A percentile compares a stretch with the other conserved stretches of the same genome.
Conservation (phyloP, 2,888 invertebrate genomes). For the Standfussiana lucernea region DNA sequence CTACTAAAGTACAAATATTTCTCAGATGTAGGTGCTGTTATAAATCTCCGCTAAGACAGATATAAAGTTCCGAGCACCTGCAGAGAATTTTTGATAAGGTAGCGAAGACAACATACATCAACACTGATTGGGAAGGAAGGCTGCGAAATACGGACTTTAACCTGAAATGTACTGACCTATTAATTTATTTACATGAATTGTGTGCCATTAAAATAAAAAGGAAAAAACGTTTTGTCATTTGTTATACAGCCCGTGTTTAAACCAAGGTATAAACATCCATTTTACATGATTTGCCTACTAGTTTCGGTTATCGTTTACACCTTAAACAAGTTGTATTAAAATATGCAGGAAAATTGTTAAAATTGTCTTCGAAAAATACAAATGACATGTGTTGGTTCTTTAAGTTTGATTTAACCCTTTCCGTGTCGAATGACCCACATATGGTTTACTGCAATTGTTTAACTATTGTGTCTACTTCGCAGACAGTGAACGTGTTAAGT, state of each 20-base stretch:
- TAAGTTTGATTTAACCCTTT: too few species aligned
- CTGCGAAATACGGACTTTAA: not conserved
- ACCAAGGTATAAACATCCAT: not conserved
- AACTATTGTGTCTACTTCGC: too few species aligned
- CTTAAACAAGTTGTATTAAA: not conserved
- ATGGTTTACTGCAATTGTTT: too few species aligned
- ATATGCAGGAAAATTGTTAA: not conserved
- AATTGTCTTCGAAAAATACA: too few species aligned
- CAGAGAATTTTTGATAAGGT: conserved; percentile 39
- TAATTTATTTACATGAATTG: not conserved
- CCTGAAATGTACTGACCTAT: not conserved
- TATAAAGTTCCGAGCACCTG: conserved; percentile 25
- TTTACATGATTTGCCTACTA: not conserved
- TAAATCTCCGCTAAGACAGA: conserved; percentile 40
- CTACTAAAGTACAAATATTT: conserved; percentile 24
- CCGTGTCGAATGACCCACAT: too few species aligned
- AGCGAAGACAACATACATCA: conserved; percentile 19
- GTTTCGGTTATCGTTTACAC: not conserved
- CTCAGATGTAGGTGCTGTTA: conserved; percentile 9
- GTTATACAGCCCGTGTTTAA: not conserved
- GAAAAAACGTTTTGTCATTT: not conserved
- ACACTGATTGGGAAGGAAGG: conserved; percentile 4
- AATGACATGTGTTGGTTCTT: too few species aligned
- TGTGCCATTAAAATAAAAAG: not conserved
- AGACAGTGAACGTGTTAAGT: too few species aligned